Evolutionary conservation across 2,113 vertebrate species (phyloP).

Genomic region (Ictalurus punctatus): DNA sequence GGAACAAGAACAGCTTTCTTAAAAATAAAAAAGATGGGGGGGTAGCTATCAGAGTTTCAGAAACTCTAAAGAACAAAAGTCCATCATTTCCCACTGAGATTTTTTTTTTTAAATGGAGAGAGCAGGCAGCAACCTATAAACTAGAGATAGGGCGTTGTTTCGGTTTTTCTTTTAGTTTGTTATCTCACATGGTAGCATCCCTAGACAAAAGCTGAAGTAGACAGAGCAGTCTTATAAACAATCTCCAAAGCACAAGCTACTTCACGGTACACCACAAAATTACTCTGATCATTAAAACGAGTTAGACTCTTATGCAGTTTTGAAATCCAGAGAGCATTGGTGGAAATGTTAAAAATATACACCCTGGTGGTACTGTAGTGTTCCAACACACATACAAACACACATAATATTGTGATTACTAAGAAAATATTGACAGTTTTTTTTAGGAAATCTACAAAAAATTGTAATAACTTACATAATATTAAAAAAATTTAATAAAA

Average conservation of each 20-base stretch:
- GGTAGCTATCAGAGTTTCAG: too few relatives aligned
- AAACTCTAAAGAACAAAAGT: conserved; percentile 17
- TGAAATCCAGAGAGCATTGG: not conserved
- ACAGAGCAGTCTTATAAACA: not conserved
- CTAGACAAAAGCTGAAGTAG: not conserved
- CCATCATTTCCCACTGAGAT: not conserved
- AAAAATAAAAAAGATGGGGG: not conserved
- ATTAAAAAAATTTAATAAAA: not conserved
- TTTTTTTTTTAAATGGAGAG: not conserved
- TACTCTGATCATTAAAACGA: not conserved
- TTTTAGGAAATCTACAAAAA: not conserved
- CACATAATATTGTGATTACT: not conserved
- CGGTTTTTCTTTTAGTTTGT: not conserved
- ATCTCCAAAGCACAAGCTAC: not conserved
- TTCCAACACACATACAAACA: not conserved
- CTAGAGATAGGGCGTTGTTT: not conserved
- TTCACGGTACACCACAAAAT: not conserved
- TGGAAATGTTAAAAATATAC: not conserved
- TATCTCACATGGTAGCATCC: not conserved
- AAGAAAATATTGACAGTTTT: not conserved
- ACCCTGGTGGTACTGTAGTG: not conserved
- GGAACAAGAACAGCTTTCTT: not conserved
- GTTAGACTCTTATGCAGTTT: not conserved
- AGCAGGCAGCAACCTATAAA: not conserved
- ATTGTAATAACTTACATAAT: not conserved